Base-by-base conservation (phyloP, 2,888 invertebrate genomes). In the Leptinotarsa peninsularis region DNA sequence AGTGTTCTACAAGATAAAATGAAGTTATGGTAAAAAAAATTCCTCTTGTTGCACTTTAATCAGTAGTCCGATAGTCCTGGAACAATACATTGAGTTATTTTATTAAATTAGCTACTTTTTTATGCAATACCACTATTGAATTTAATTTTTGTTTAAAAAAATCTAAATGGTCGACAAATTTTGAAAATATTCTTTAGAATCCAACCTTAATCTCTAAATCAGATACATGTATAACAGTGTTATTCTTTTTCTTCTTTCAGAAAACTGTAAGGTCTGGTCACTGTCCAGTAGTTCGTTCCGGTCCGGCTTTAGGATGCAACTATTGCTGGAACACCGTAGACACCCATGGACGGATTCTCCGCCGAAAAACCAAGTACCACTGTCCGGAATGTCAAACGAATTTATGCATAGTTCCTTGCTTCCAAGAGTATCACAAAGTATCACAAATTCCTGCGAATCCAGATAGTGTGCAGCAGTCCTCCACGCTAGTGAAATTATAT, bases 241-340 rank as follows among this genome's bases (percentile, higher is more conserved):
- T 21, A 49, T 49, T 63, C 23, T 72, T 70, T 4, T 50, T 18
- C 7, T 50, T 18, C 27, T 85, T 84, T 67, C 82, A 91, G 91
- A 83, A 85, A 43, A 84, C 67, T 58, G 69, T 87, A 54, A 90
- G 95, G 75, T 93, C 94, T 67, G 94, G 94, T 84, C 96, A 96
- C 88, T 96, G 96, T 85, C 96, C 96, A 13, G 94, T 94, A 14
- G 93, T 95, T 69, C 90, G 96, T 72, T 93, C 94, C 13, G 96
- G 96, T 0, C 95, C 96, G 5, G 95, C 96, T 3, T 89, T 96
- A 78, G 95, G 95, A 81, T 96, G 96, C 88, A 96, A 96, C 89
- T 96, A 93, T 87, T 96, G 96, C 89, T 96, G 96, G 96, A 96
- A 96, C 87, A 95, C 96, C 0, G 94, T 95, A 66, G 96, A 96